These are phyloP conservation scores for Nautilus pompilius DNA, from an alignment of 1,140 invertebrate genomes.

Conservation along the genomic window DNA sequence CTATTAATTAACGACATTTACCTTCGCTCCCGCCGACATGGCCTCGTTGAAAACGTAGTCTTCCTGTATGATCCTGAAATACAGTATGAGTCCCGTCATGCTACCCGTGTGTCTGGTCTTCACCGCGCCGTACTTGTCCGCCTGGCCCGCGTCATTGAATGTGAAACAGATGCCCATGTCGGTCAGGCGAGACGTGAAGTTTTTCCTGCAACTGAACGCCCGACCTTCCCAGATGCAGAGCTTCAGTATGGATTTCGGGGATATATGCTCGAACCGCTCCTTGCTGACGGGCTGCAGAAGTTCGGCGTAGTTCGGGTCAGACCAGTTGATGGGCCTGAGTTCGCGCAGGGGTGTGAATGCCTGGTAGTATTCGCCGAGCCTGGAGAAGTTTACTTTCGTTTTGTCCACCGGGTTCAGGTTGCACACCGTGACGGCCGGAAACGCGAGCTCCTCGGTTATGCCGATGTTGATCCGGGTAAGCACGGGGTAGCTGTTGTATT, in stretches of 20 bases:
- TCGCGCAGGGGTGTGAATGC: background rate
- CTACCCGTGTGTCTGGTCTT: background rate
- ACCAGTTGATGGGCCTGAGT: background rate
- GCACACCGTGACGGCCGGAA: background rate
- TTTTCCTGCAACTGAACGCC: background rate
- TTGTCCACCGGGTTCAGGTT: background rate
- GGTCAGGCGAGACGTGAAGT: background rate
- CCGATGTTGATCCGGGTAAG: conserved; percentile 1
- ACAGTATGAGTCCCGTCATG: background rate
- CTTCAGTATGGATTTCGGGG: background rate
- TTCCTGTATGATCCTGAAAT: background rate
- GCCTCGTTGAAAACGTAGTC: background rate
- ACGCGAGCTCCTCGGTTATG: background rate
- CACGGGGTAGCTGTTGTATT: background rate
- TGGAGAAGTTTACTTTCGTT: background rate
- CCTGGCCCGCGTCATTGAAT: background rate
- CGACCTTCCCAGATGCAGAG: background rate
- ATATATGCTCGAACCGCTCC: background rate
- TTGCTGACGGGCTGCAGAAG: background rate
- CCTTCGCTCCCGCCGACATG: background rate
- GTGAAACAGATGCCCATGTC: conserved; percentile 1
- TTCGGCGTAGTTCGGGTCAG: background rate
- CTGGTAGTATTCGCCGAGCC: background rate
- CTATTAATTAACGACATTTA: too few relatives aligned
- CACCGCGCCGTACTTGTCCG: background rate